Base-by-base conservation (phyloP, 2,797 vertebrate genomes). In the Threskiornis aethiopicus region DNA sequence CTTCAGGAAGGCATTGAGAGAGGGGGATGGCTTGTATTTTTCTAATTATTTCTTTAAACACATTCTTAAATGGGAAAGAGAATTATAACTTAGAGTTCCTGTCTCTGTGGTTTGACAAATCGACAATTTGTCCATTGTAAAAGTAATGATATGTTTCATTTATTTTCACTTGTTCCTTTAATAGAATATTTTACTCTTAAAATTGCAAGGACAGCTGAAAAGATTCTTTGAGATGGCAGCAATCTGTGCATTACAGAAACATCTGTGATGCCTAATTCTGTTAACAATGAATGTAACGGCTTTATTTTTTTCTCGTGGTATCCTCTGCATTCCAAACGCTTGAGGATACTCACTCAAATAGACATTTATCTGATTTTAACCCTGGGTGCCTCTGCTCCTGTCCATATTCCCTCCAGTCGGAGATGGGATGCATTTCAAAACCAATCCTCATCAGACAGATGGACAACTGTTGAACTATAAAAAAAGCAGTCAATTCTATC, bases 81-180 rank as follows among this genome's bases (percentile, higher is more conserved):
- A 96, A 93, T 93, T 96, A 96, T 96, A 95, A 95, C 88, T 95
- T 97, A 96, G 82, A 96, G 84, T 91, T 97, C 84, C 93, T 84
- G 35, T 97, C 96, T 91, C 82, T 61, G 10, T 64, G 84, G 65
- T 96, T 96, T 98, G 97, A 98, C 92, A 98, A 98, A 97, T 96
- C 41, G 77, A 98, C 96, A 96, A 95, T 98, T 97, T 98, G 86
- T 79, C 92, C 91, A 97, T 98, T 98, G 96, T 97, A 95, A 97
- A 98, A 97, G 93, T 98, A 98, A 98, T 98, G 52, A 97, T 95
- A 98, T 93, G 91, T 97, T 98, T 97, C 95, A 96, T 97, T 98
- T 97, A 97, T 98, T 98, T 98, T 98, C 96, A 96, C 92, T 94
- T 87, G 84, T 96, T 98, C 96, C 59, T 98, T 97, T 98, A 97